A percentile compares a stretch with the other conserved stretches of the same genome.
Evolutionary conservation across 2,113 vertebrate species (phyloP).

Genomic region (Amblyornis subalaris): DNA sequence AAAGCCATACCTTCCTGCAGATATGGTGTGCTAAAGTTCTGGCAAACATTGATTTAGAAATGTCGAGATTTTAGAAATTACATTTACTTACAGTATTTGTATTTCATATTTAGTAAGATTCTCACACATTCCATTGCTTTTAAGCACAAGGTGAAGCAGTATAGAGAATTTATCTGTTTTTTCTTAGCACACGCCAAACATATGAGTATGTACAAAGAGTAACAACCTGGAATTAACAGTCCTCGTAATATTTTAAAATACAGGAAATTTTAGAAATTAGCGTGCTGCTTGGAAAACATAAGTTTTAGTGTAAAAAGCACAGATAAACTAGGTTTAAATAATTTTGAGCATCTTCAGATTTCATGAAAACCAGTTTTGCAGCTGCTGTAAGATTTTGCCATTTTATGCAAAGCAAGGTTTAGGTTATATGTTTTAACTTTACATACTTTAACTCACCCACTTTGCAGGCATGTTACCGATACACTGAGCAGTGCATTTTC

Average conservation of each 20-base stretch:
- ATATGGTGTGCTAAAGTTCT: neutral
- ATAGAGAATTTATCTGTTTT: neutral
- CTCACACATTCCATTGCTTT: neutral
- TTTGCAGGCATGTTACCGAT: neutral
- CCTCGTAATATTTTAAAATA: neutral
- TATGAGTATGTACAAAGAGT: neutral
- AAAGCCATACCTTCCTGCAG: neutral
- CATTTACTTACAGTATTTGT: neutral
- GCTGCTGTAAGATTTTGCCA: neutral
- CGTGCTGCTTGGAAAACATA: neutral
- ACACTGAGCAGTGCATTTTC: neutral
- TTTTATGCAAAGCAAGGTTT: neutral
- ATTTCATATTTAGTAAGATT: neutral
- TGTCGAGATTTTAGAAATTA: neutral
- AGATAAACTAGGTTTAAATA: neutral
- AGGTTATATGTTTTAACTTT: neutral
- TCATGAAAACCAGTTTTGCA: neutral
- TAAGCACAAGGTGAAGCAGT: neutral
- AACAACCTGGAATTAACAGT: neutral
- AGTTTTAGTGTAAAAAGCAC: neutral
- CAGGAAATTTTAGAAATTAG: neutral
- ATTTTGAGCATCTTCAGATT: neutral
- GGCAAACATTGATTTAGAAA: neutral
- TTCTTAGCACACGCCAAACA: neutral
- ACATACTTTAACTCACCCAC: neutral